These are phyloP conservation scores for Mesorhabditis spiculigera DNA, from an alignment of 2,888 invertebrate genomes.

Conservation along the genomic window DNA sequence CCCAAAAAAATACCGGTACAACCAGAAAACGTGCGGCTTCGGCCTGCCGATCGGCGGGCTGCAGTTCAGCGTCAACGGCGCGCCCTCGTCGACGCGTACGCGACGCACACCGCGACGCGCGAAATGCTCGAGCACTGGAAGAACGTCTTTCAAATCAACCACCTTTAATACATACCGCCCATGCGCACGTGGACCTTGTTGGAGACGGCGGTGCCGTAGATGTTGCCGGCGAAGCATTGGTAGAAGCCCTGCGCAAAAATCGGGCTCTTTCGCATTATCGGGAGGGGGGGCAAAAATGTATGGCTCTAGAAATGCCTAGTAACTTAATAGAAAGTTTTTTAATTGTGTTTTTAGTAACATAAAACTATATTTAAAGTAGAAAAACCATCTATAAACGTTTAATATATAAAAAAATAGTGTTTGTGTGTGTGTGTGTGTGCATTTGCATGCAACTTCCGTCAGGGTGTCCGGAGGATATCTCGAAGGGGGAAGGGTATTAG, in stretches of 20 bases:
- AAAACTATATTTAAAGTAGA: too few relatives aligned
- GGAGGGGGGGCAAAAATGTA: neutral
- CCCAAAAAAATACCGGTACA: slow-evolving; percentile 25
- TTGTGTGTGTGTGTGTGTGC: too few relatives aligned
- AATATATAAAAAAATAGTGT: too few relatives aligned
- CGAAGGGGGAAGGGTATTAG: too few relatives aligned
- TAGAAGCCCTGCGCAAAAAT: slow-evolving; percentile 58
- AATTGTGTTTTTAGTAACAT: neutral
- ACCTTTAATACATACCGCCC: slow-evolving; percentile 69
- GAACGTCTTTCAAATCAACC: too few relatives aligned
- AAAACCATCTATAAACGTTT: neutral
- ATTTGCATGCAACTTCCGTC: too few relatives aligned
- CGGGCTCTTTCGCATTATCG: neutral
- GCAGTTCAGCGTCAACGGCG: slow-evolving; percentile 82
- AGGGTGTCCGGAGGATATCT: too few relatives aligned
- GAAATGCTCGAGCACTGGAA: slow-evolving; percentile 55
- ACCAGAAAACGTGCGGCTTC: slow-evolving; percentile 76
- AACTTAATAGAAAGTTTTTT: neutral
- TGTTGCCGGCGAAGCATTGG: slow-evolving; percentile 61
- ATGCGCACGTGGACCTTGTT: slow-evolving; percentile 90
- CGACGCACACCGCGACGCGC: slow-evolving; percentile 41
- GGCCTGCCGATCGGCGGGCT: slow-evolving; percentile 94
- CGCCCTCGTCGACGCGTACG: slow-evolving; percentile 76
- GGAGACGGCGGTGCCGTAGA: slow-evolving; percentile 72
- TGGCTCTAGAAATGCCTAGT: neutral